Evolutionary conservation across 2,888 invertebrate genomes (phyloP).

Genomic region (Melipona beecheii): DNA sequence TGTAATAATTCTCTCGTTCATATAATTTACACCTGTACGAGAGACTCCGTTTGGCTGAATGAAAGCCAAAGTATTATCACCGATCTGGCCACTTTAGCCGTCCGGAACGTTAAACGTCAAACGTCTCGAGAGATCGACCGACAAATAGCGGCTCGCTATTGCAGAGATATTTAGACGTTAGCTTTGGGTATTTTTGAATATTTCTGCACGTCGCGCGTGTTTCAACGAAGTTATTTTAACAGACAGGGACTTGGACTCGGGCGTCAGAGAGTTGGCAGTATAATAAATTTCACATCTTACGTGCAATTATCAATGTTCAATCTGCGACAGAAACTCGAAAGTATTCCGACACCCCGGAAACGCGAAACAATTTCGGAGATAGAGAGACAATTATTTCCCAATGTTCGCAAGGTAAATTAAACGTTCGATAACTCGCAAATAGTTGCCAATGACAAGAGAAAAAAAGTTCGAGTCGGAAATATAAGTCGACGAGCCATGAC

Average conservation of each 20-base stretch:
- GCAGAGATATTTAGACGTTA: no score
- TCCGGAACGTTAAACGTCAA: not conserved
- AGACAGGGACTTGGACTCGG: no score
- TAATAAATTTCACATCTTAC: not conserved
- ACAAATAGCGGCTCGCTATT: no score
- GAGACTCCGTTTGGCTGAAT: not conserved
- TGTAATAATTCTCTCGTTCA: not conserved
- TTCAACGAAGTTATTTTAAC: no score
- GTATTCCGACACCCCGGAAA: not conserved
- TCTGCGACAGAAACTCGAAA: not conserved
- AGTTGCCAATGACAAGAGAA: not conserved
- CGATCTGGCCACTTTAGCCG: not conserved
- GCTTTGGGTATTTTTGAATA: no score
- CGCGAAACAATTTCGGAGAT: not conserved
- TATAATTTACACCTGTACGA: not conserved
- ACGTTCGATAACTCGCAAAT: not conserved
- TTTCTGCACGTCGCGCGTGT: no score
- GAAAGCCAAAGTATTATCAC: not conserved
- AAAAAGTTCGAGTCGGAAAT: not conserved
- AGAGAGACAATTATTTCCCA: fast-evolving
- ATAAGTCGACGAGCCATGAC: not conserved
- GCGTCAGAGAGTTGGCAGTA: no score
- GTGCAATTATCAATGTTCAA: not conserved
- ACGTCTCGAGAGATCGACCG: not conserved
- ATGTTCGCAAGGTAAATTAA: not conserved